phyloP scores from a whole-genome alignment of 1,140 invertebrate species.

The Triops cancriformis region DNA sequence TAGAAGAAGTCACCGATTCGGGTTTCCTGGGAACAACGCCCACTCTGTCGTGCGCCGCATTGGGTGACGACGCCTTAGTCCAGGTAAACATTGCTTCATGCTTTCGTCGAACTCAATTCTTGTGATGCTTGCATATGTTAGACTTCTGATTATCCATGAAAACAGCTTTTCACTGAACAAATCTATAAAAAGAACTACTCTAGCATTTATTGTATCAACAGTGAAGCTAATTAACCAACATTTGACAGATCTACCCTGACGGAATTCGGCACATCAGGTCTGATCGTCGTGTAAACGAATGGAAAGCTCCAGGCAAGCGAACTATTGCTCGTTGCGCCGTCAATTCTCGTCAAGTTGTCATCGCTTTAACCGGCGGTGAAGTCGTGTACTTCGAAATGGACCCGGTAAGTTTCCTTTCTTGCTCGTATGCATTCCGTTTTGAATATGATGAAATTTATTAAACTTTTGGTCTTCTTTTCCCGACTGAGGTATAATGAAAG shows the following conservation, averaged over 20 bases:
- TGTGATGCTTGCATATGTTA: slow-evolving; percentile 19
- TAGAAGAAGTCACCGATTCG: slow-evolving; percentile 99
- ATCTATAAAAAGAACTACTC: slow-evolving; percentile 13
- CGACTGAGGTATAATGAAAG: slow-evolving; percentile 13
- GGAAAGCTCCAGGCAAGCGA: slow-evolving; percentile 96
- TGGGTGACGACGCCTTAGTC: slow-evolving; percentile 94
- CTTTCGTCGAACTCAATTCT: no score
- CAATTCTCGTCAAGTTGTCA: slow-evolving; percentile 96
- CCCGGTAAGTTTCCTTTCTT: slow-evolving; percentile 58
- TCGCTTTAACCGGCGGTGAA: slow-evolving; percentile 93
- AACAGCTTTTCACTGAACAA: slow-evolving; percentile 35
- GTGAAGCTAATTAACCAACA: slow-evolving; percentile 24
- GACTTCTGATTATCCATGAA: slow-evolving; percentile 30
- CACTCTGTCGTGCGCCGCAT: slow-evolving; percentile 89
- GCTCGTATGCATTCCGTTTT: not conserved
- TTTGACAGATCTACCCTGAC: slow-evolving; percentile 79
- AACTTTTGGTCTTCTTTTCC: slow-evolving; percentile 19
- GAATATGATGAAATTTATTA: slow-evolving; percentile 20
- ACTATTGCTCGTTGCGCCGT: slow-evolving; percentile 96
- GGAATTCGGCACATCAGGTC: slow-evolving; percentile 97
- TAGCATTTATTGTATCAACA: not conserved
- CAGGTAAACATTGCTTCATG: slow-evolving; percentile 64
- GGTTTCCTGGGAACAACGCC: slow-evolving; percentile 98
- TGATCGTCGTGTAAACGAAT: slow-evolving; percentile 96
- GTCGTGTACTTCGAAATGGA: slow-evolving; percentile 99